phyloP scores from a whole-genome alignment of 2,797 vertebrate species.

The Apodemus agrarius region DNA sequence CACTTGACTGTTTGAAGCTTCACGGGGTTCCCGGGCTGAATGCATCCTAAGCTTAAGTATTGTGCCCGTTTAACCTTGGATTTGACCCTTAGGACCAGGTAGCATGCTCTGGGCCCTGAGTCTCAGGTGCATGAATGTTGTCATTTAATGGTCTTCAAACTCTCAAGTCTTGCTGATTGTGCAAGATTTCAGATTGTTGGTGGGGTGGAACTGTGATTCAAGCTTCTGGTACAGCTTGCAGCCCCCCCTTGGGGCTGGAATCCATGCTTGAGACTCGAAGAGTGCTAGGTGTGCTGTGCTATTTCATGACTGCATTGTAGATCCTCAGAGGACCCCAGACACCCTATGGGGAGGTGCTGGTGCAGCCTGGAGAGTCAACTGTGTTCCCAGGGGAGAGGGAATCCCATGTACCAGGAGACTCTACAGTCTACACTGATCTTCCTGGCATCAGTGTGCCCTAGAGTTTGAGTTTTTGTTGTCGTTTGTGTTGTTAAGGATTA shows the following conservation, averaged over 20 bases:
- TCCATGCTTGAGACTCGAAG: not conserved
- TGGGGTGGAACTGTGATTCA: not conserved
- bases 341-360: not conserved
- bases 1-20: not conserved
- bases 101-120: not conserved
- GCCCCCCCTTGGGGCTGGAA: not conserved
- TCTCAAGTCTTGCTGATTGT: not conserved
- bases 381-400: not conserved
- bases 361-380: accelerated
- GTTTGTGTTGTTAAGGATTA: not conserved
- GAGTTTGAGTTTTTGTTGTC: not conserved
- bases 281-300: not conserved
- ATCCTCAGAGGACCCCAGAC: not conserved
- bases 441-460: not conserved
- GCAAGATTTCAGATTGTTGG: not conserved
- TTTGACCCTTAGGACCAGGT: not conserved
- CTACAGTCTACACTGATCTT: not conserved
- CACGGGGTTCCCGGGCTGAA: not conserved
- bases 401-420: not conserved
- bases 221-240: not conserved
- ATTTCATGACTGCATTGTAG: accelerated
- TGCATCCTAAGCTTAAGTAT: not conserved
- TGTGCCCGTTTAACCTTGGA: not conserved
- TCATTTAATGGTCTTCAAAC: not conserved
- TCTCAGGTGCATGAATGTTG: not conserved